Base-by-base conservation (phyloP, 1,140 invertebrate species). In the Armadillidium nasatum region DNA sequence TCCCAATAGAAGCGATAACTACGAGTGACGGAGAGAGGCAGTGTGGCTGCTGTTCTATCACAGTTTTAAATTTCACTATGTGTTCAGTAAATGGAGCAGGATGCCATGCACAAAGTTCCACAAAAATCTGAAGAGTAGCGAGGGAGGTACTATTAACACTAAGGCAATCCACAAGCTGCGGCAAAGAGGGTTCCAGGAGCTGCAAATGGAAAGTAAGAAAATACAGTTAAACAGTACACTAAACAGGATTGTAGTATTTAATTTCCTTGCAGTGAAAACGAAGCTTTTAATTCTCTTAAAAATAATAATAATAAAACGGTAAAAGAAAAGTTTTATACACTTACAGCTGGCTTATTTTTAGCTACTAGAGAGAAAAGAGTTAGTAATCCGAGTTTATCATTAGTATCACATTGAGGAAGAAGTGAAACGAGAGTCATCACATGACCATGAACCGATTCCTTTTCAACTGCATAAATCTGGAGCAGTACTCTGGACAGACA, bases 391-490 rank as follows among this genome's bases (percentile, higher is more conserved):
- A 92, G 87, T 85, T 93, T 93, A 85, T 96, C 94, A 78, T 91
- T 88, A 69, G 89, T 88, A 83, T 94, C 93, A 84, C 93, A 94
- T 80, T 90, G 89, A 0, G 92, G 90, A 44, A 96, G 85, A 19
- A 96, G 85, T 0, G 91, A 90, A 0, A 94, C 91, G 33, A 97
- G 85, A 22, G 91, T 90, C 83, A 92, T 90, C 4, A 93, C 89
- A 86, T 94, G 92, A 6, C 93, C 92, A 78, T 93, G 90, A 60
- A 96, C 88, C 0, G 92, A 90, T 82, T 94, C 91, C 19, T 90
- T 90, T 75, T 93, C 94, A 10, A 94, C 91, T 82, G 91, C 89
- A 85, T 95, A 96, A 23, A 96, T 90, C 85, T 94, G 93, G 0
- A 93, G 93, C 68, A 96, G 87, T 22, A 96, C 93, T 71, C 93